Evolutionary conservation across 2,113 vertebrate genomes (phyloP), one percentile per base, ranked within the genome.

Genomic region (Engraulis encrasicolus): DNA sequence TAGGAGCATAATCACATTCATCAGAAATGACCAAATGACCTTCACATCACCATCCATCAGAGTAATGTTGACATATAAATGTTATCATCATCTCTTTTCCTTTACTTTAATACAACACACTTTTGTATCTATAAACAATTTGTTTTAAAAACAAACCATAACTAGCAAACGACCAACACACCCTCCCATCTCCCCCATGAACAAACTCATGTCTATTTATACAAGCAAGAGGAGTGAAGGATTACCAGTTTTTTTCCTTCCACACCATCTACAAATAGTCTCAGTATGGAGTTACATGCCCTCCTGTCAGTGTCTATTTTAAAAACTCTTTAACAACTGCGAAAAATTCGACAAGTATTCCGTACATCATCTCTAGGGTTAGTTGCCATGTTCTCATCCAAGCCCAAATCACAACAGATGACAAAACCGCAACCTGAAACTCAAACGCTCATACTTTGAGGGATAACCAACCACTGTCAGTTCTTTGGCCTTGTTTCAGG

Each of bases 131-230:
- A n/a, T n/a, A n/a, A n/a, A n/a, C n/a, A n/a, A n/a, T n/a, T n/a
- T n/a, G n/a, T n/a, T 74, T 87, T 90, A 90, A 82, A 92, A 93
- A 93, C 92, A 90, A 93, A 93, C 91, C 90, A 90, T 89, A 85
- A 87, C 85, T 80, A 50, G 88, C 80, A 89, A 93, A 91, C 88
- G 88, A 74, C 86, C 86, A 91, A 88, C 88, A 85, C n/a, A 88
- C 85, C 81, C 85, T 85, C 66, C n/a, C n/a, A n/a, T n/a, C 66
- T 74, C 34, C 66, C 66, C 66, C 61, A 52, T 88, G 85, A 92
- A 91, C 84, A 89, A 88, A 61, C 89, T 84, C 50, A 40, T 78
- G 80, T 86, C 89, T 91, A 93, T 91, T 92, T 91, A 86, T 92
- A 91, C 83, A 38, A 74, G 84, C 83, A 79, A 88, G 83, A 85